Base-by-base conservation (phyloP, 1,140 invertebrate species). In the Drosophila pseudoananassae region DNA sequence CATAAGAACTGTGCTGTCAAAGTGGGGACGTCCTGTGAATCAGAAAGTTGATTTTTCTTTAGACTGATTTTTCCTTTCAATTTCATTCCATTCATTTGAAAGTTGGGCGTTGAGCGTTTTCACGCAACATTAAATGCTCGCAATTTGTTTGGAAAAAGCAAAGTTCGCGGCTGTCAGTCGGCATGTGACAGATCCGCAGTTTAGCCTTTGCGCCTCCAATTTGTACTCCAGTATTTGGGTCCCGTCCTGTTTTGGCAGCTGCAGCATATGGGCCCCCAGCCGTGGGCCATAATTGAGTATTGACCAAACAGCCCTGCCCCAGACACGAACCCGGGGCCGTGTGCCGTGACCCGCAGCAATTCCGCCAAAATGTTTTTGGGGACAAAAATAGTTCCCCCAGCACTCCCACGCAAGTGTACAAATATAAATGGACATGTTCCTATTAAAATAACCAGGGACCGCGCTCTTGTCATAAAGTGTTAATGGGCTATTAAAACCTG, bases 51-150 rank as follows among this genome's bases (percentile, higher is more conserved):
- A 81, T 55, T 69, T 65, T 60, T n/a, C 9, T 23, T 38, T 2
- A 64, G 56, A 50, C 69, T 36, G 33, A 36, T 36, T 36, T 36
- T 36, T 36, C 47, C 50, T 58, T 71, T 71, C 49, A 57, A 45
- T 29, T 49, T 5, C 36, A 27, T 27, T 64, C 27, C 59, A 74
- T 74, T 74, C 46, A 74, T 64, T 74, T 29, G 61, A 46, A 4
- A 10, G 43, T 17, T 17, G 54, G 56, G 23, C 68, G 79, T 60
- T 52, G 63, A 60, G 73, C 66, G 65, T 38, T 82, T 85, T 85
- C 82, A 85, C 78, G 82, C 78, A 53, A 78, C 78, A 85, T 85
- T 87, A 63, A 85, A 70, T 87, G 46, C 50, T 63, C 45, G 66
- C 38, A 25, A 50, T 52, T 57, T 54, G 46, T 57, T 60, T 76